Conservation (phyloP, 2,113 vertebrate species). For the Nothobranchius kuhntae region DNA sequence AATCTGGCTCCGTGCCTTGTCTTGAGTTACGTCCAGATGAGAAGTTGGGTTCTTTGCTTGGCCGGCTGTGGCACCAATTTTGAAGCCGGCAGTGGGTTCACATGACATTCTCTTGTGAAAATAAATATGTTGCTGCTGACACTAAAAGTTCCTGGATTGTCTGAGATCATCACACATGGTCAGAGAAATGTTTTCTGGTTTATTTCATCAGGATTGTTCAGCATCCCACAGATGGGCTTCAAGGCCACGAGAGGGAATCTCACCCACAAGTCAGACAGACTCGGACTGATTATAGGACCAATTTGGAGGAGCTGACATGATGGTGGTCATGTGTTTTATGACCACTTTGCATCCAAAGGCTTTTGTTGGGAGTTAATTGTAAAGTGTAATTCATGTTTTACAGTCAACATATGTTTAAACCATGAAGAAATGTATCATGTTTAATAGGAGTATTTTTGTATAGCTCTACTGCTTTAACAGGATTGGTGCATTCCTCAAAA, state of each 20-base stretch:
- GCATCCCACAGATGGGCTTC: conserved; percentile 50
- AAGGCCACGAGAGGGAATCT: conserved; percentile 44
- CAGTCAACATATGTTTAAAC: no score
- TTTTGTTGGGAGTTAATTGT: no score
- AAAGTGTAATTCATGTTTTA: background rate
- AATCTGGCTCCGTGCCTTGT: conserved; percentile 59
- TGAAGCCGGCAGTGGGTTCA: conserved; percentile 40
- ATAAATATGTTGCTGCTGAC: conserved; percentile 8
- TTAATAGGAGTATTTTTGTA: no score
- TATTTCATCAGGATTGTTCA: conserved; percentile 38
- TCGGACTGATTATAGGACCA: conserved; percentile 1
- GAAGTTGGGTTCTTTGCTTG: conserved; percentile 40
- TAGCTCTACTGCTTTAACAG: no score
- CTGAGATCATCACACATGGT: conserved; percentile 48
- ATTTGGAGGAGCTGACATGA: conserved; percentile 39
- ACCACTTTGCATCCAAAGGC: background rate
- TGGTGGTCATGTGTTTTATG: conserved; percentile 31
- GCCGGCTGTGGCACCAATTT: conserved; percentile 36
- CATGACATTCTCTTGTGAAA: conserved; percentile 40
- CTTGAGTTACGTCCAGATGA: conserved; percentile 69
- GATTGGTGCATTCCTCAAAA: no score
- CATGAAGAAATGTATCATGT: no score
- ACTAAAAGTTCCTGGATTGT: conserved; percentile 39
- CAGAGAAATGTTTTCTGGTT: conserved; percentile 49
- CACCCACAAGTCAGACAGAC: conserved; percentile 47